These are phyloP conservation scores for Microcebus jonahi DNA, from an alignment of 2,113 vertebrate species.

Conservation along the genomic window DNA sequence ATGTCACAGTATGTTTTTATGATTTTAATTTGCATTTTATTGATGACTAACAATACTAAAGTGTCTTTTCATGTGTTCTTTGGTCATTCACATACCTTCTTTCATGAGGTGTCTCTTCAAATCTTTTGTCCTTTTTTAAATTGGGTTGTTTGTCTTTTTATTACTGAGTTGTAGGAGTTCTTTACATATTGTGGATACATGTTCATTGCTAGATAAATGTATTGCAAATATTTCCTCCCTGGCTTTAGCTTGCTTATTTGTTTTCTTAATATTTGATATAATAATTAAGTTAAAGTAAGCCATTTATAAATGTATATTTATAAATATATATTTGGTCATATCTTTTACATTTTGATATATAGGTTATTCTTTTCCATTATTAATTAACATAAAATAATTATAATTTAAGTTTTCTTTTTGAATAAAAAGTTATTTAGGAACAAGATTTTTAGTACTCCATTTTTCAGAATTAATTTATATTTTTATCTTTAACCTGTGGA, in stretches of 20 bases:
- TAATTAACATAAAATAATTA: not conserved
- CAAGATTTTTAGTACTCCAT: not conserved
- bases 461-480: not conserved
- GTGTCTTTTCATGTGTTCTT: not conserved
- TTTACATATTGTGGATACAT: not conserved
- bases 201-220: not conserved
- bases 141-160: not conserved
- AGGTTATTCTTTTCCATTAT: not conserved
- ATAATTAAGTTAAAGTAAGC: not conserved
- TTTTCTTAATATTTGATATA: not conserved
- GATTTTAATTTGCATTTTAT: conserved; percentile 26
- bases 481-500: not conserved
- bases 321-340: not conserved
- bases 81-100: not conserved
- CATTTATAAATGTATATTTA: not conserved
- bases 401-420: not conserved
- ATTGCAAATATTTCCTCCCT: not conserved
- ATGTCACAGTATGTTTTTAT: not conserved
- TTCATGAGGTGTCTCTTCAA: not conserved
- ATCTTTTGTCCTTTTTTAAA: not conserved
- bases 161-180: not conserved
- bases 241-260: not conserved
- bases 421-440: not conserved
- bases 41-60: not conserved
- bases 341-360: not conserved